A percentile compares a stretch with the other conserved stretches of the same genome.
Conservation (phyloP, 2,113 vertebrate genomes). For the Tinamus guttatus region DNA sequence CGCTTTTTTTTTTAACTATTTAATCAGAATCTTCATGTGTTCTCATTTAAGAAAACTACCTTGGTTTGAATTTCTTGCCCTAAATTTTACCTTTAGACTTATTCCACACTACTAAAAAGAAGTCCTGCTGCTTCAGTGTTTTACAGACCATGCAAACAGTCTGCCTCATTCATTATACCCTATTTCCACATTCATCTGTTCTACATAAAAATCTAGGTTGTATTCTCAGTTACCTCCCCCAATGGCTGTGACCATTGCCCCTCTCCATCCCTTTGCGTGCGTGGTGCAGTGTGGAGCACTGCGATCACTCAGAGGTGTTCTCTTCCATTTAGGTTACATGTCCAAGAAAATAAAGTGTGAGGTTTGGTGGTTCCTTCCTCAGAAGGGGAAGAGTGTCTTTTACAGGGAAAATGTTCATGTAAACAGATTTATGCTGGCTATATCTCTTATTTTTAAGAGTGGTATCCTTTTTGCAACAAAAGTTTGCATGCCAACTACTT, state of each 20-base stretch:
- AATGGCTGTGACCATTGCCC: accelerated
- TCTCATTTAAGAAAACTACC: neutral
- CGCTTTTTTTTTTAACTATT: neutral
- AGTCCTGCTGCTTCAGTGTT: neutral
- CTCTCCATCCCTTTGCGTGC: accelerated
- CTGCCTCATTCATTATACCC: neutral
- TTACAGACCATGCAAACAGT: neutral
- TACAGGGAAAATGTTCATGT: neutral
- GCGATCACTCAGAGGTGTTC: neutral
- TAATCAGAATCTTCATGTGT: neutral
- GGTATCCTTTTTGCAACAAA: neutral
- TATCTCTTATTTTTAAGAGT: neutral
- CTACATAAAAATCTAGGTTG: neutral
- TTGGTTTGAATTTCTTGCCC: neutral
- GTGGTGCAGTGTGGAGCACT: accelerated
- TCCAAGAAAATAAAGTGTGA: neutral
- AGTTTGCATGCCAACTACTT: accelerated
- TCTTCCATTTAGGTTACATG: too few relatives aligned
- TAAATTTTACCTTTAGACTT: neutral
- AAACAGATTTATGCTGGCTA: neutral
- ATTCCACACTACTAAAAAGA: neutral
- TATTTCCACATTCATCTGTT: neutral
- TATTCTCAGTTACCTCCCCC: neutral
- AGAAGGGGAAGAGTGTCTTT: neutral
- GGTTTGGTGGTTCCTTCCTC: neutral